Conservation (phyloP, 2,888 invertebrate species). For the Ophonus ardosiacus region DNA sequence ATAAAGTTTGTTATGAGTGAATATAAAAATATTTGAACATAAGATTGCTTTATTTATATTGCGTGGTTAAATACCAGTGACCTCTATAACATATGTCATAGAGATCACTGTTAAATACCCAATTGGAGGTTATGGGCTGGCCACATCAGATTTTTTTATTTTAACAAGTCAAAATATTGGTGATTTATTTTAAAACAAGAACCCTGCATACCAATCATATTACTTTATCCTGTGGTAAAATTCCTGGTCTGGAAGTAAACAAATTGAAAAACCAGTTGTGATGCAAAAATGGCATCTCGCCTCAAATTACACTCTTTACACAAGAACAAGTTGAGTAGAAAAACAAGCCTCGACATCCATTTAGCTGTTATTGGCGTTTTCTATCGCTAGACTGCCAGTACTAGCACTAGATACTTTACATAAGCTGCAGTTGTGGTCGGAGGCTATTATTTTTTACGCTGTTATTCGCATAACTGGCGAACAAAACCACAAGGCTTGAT, state of each 20-base stretch:
- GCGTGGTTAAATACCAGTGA: too few relatives aligned
- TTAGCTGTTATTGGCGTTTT: not conserved
- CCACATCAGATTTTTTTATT: too few relatives aligned
- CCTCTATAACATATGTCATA: too few relatives aligned
- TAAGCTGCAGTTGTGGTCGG: slow-evolving; percentile 11
- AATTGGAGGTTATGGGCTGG: too few relatives aligned
- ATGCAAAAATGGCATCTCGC: not conserved
- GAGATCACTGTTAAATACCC: too few relatives aligned
- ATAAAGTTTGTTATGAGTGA: too few relatives aligned
- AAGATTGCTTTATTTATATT: too few relatives aligned
- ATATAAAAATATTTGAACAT: too few relatives aligned
- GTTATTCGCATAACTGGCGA: slow-evolving; percentile 3
- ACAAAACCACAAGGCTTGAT: not conserved
- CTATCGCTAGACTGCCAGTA: not conserved
- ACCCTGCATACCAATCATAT: too few relatives aligned
- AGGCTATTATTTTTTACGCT: slow-evolving; percentile 5
- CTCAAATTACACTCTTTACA: not conserved
- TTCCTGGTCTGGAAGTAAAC: not conserved
- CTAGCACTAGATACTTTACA: not conserved
- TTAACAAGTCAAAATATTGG: too few relatives aligned
- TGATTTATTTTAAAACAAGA: too few relatives aligned
- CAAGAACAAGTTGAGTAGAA: not conserved
- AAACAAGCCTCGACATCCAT: not conserved
- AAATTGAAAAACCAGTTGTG: not conserved
- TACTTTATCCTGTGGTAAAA: too few relatives aligned